Evolutionary conservation across 2,797 vertebrate species (phyloP), one percentile per base, ranked within the genome.

Genomic region (Sebastes flavidus): DNA sequence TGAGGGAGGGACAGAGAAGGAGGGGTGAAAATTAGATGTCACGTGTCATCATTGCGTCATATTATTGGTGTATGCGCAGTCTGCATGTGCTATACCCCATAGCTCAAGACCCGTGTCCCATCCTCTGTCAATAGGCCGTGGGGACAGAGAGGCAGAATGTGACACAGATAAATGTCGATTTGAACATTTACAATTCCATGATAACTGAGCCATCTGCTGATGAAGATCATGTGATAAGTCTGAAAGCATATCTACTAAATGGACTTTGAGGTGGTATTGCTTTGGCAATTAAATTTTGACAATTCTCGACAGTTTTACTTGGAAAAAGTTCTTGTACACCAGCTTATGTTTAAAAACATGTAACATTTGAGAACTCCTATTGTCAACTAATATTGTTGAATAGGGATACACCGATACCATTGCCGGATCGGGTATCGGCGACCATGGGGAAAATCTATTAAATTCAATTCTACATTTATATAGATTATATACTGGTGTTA

Each of bases 331-430:
- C 13, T 22, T 24, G 2, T 9, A 54, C 8, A 12, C 3, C 14
- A 16, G n/a, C 29, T 22, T 69, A 27, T 65, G 3, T 42, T 42
- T 20, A 55, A 20, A 38, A 27, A 61, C 25, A 52, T 36, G 12
- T 34, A 49, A 49, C 8, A 22, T 34, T 46, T 70, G 13, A 68
- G 25, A 72, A 10, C 42, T 18, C 14, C 42, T 46, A 42, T 0
- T 46, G 42, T 46, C 42, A 46, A 46, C 42, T 18, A 55, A 24
- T 24, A 16, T 60, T 66, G 11, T 60, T 10, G n/a, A 24, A 27
- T 9, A 0, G 12, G 2, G 11, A 13, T 46, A 0, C 42, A 46
- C 42, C 7, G 14, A 46, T 46, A 46, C 42, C 42, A 0, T 0
- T 46, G 16, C 42, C 16, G 16, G 42, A 46, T 46, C 42, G 7